Evolutionary conservation across 2,113 vertebrate species (phyloP), one percentile per base, ranked within the genome.

Genomic region (Colaptes auratus): DNA sequence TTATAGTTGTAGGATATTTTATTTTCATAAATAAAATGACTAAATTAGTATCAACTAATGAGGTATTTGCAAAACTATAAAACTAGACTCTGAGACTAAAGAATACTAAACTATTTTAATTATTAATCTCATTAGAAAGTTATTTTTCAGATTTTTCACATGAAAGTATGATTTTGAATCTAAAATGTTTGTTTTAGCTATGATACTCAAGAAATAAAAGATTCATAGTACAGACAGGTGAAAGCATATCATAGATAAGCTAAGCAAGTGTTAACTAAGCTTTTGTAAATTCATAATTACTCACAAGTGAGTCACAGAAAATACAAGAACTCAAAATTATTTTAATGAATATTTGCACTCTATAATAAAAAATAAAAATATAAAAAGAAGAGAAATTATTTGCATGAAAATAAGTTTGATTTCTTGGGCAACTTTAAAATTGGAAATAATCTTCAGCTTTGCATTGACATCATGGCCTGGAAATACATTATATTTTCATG

Each of bases 401-500:
- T 74, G 66, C 18, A 64, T 18, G 60, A 42, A 67, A 85, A 58
- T 28, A 36, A 3, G 3, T 74, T 5, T 21, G 12, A 74, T 77
- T 70, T 59, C 35, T 75, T 50, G 9, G 53, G 9, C 1, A 69
- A 59, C 15, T 64, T 64, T 20, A 36, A 50, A 61, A 30, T 28
- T 17, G 8, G 10, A 3, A 3, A 42, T 33, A 64, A 58, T 5
- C 14, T 81, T 59, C 28, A 66, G 3, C 2, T 77, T 60, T 86
- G 9, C 7, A 9, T 9, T 71, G 14, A 35, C 12, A n/a, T 48
- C 12, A 24, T 87, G 15, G 9, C 27, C 44, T 72, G n/a, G 23
- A 66, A 39, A 64, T 55, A 17, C 0, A 0, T 36, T 15, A 4
- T 33, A 31, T 69, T 80, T 52, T 53, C 21, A 53, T 13, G 15